Base-by-base conservation (phyloP, 2,888 invertebrate species). In the Spisula subtruncata region DNA sequence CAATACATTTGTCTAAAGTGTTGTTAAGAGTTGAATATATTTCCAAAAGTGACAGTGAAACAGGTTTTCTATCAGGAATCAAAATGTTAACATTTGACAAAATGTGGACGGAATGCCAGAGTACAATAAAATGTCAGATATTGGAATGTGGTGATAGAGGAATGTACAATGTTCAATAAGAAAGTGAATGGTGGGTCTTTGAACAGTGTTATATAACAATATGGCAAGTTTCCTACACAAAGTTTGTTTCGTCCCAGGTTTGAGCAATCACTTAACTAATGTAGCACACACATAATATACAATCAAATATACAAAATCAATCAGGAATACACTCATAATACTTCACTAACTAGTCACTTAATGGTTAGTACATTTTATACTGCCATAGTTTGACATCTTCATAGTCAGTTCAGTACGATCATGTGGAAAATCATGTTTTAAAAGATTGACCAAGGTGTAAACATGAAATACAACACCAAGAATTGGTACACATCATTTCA, bases 211-310 rank as follows among this genome's bases (percentile, higher is more conserved):
- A n/a, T 25, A 66, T 35, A 35, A 16, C 35, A 14, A 35, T 75
- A 75, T 75, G 75, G 75, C 75, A 75, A 75, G 75, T 75, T 35
- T 35, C 35, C 75, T 75, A 32, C 25, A 32, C 25, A 35, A 71
- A 0, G 32, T 32, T 32, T 75, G 35, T 35, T 75, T 18, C 25
- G 5, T 75, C 18, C 18, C 60, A 35, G 18, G 14, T 75, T 75
- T 75, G 75, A 75, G 75, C 75, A 75, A 75, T 35, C 35, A 75
- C 29, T 71, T 29, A 32, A 71, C 14, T 32, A 29, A 32, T 35
- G 35, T 75, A 35, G 32, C 29, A 75, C 32, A 75, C 32, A 12
- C 32, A 71, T 71, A 71, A 71, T 71, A n/a, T 35, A 75, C 71
- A 71, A 71, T 71, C 32, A 71, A 32, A 71, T 71, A 71, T 71